Percentiles rank a stretch among this genome's conserved stretches.
Conservation (phyloP, 2,797 vertebrate genomes). For the Oceanodroma leucorhoa region DNA sequence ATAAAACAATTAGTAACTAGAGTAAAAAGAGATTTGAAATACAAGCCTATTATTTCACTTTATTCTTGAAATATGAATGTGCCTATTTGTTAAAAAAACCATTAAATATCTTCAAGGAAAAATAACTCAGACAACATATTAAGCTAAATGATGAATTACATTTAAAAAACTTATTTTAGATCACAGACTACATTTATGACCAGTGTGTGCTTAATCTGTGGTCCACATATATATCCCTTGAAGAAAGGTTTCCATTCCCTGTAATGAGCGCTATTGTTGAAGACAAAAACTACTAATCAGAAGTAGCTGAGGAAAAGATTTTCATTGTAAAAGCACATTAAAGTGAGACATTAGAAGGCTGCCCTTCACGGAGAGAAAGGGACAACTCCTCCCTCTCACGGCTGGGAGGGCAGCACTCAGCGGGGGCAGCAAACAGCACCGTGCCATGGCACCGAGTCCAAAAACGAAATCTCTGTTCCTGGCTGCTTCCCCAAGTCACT, state of each 20-base stretch:
- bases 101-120: neutral
- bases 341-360: neutral
- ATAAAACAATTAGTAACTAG: neutral
- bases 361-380: fast-evolving
- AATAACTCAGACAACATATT: neutral
- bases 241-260: neutral
- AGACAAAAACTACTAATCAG: neutral
- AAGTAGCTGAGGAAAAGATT: neutral
- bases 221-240: fast-evolving
- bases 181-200: neutral
- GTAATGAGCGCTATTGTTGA: neutral
- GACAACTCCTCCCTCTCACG: fast-evolving
- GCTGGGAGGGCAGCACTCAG: neutral
- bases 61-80: neutral
- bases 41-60: neutral
- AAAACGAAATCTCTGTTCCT: neutral
- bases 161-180: neutral
- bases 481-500: neutral
- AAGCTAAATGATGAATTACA: neutral
- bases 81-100: neutral
- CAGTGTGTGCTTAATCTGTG: neutral
- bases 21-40: neutral
- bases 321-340: neutral
- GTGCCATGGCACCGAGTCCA: neutral
- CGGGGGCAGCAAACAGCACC: neutral